phyloP scores from a whole-genome alignment of 2,888 invertebrate genomes.

The Ellobium chinense region DNA sequence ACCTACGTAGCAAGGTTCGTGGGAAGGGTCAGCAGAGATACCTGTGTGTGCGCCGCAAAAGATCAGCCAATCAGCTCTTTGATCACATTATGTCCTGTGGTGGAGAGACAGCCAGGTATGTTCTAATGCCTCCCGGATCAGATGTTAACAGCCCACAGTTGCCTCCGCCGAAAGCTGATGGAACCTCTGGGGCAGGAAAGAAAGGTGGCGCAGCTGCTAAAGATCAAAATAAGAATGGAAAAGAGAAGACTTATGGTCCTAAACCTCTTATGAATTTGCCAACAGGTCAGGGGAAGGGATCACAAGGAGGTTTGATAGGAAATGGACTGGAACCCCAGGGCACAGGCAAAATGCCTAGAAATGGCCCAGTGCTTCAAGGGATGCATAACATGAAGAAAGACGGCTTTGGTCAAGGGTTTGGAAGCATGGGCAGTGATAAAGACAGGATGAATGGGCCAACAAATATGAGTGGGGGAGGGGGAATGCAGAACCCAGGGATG shows the following conservation, averaged over 20 bases:
- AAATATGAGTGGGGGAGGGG: neutral
- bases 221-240: neutral
- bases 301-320: neutral
- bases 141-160: neutral
- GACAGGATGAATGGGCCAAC: neutral
- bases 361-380: neutral
- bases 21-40: conserved; percentile 80
- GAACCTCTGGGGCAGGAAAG: neutral
- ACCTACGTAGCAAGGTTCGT: conserved; percentile 81
- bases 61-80: conserved; percentile 80
- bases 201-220: neutral
- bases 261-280: neutral
- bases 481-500: neutral
- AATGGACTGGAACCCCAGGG: neutral
- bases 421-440: neutral
- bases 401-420: too few relatives aligned
- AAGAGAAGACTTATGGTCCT: neutral
- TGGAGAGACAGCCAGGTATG: conserved; percentile 81
- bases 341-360: neutral
- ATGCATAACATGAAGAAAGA: neutral
- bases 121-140: conserved; percentile 75
- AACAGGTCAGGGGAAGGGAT: neutral
- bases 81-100: conserved; percentile 80
- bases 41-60: conserved; percentile 79
- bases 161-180: neutral